Evolutionary conservation across 2,888 invertebrate species (phyloP).

Genomic region (Meandrusa payeni): DNA sequence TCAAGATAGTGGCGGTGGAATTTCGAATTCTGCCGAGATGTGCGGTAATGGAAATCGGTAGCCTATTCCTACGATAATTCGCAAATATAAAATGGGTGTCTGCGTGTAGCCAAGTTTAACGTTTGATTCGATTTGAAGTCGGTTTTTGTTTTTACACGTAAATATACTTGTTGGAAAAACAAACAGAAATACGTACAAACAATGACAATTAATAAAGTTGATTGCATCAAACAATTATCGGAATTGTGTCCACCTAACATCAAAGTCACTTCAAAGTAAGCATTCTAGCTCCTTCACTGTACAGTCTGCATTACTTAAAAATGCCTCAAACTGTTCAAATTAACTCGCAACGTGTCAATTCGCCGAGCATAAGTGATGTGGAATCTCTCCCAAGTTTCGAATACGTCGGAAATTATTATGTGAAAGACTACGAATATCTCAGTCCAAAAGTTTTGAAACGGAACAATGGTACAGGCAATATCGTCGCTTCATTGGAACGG

Average conservation of each 20-base stretch:
- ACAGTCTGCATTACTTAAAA: neutral
- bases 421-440: slow-evolving; percentile 65
- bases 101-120: too few relatives aligned
- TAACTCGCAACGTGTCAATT: neutral
- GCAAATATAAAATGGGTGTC: too few relatives aligned
- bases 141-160: too few relatives aligned
- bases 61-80: too few relatives aligned
- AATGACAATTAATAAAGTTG: slow-evolving; percentile 3
- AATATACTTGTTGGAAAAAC: too few relatives aligned
- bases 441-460: slow-evolving; percentile 45
- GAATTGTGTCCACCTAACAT: slow-evolving; percentile 15
- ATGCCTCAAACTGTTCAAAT: slow-evolving; percentile 4
- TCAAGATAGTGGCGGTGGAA: too few relatives aligned
- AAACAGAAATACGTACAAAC: slow-evolving; percentile 9
- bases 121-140: too few relatives aligned
- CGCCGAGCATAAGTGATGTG: slow-evolving; percentile 5
- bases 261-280: slow-evolving; percentile 6
- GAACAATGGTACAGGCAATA: slow-evolving; percentile 30
- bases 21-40: too few relatives aligned
- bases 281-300: neutral
- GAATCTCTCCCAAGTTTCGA: slow-evolving; percentile 34
- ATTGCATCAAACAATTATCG: slow-evolving; percentile 24
- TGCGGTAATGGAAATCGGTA: too few relatives aligned
- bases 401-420: slow-evolving; percentile 57
- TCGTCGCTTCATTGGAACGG: slow-evolving; percentile 22